Base-by-base conservation (phyloP, 2,888 invertebrate species). In the Lepidochrysops patricia region DNA sequence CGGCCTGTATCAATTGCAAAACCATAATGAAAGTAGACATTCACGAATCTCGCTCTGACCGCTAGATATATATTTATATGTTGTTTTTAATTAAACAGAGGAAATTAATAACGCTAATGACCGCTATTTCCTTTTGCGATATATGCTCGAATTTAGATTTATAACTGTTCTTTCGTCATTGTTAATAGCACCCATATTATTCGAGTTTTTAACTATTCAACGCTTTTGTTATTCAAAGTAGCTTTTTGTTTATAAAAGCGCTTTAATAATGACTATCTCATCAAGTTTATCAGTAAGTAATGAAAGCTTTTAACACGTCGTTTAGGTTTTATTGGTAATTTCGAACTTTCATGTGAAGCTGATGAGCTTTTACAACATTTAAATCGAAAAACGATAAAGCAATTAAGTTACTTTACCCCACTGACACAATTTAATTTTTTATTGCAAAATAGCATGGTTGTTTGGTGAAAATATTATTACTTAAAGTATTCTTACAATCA, bases 1-100 rank as follows among this genome's bases (percentile, higher is more conserved):
- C n/a, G n/a, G n/a, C n/a, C n/a, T n/a, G 85, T 81, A 79, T 81
- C 84, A 80, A 84, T 86, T 88, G 84, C 86, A 81, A 87, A 84
- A 85, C 73, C 78, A 72, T 73, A 75, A 80, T 75, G 80, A 82
- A 84, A 83, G 80, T 79, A 72, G 74, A 77, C 79, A 80, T 80
- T 74, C 70, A 70, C 70, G 67, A 23, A 34, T 49, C 29, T 19
- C 12, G 29, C 13, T 35, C 19, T 35, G 15, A 34, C 50, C 19
- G 29, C 35, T 29, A 23, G 27, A 49, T n/a, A 29, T 49, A 49
- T 50, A 26, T 50, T 13, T 52, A 27, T 9, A 23, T 26, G 27
- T 29, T 29, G 5, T 15, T 54, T 54, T 15, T 54, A 29, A 29
- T 29, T 27, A 27, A 27, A 52, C 5, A 54, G 19, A 54, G 54